Evolutionary conservation across 2,113 vertebrate species (phyloP).

Genomic region (Suncus etruscus): DNA sequence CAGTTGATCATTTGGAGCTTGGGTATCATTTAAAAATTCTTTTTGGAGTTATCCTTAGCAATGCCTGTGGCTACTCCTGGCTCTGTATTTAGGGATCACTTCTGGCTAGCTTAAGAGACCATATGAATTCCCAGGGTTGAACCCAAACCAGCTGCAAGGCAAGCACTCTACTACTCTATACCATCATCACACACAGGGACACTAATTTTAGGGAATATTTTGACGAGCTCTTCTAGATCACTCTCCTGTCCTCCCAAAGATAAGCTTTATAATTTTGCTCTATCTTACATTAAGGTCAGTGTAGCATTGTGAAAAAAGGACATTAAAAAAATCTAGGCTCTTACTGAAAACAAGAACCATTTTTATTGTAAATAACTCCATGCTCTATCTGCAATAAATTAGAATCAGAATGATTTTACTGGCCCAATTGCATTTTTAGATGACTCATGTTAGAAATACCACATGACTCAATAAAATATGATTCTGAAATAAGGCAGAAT

Average conservation of each 20-base stretch:
- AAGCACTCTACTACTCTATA: too few relatives aligned
- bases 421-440: slow-evolving; percentile 61
- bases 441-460: slow-evolving; percentile 57
- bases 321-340: background rate
- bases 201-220: background rate
- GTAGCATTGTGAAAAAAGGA: background rate
- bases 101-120: too few relatives aligned
- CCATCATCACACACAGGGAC: background rate
- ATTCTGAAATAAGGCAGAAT: slow-evolving; percentile 74
- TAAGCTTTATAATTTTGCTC: background rate
- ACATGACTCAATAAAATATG: slow-evolving; percentile 69
- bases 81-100: too few relatives aligned
- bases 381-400: slow-evolving; percentile 61
- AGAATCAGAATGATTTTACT: slow-evolving; percentile 72
- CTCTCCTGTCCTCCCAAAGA: background rate
- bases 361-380: slow-evolving; percentile 68
- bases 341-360: slow-evolving; percentile 35
- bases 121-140: too few relatives aligned
- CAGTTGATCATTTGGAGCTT: background rate
- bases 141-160: too few relatives aligned
- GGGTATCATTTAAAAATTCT: background rate
- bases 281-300: background rate
- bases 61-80: too few relatives aligned
- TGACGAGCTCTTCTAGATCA: background rate
- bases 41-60: too few relatives aligned